Evolutionary conservation across 2,113 vertebrate species (phyloP).

Genomic region (Paraplagusia blochii): DNA sequence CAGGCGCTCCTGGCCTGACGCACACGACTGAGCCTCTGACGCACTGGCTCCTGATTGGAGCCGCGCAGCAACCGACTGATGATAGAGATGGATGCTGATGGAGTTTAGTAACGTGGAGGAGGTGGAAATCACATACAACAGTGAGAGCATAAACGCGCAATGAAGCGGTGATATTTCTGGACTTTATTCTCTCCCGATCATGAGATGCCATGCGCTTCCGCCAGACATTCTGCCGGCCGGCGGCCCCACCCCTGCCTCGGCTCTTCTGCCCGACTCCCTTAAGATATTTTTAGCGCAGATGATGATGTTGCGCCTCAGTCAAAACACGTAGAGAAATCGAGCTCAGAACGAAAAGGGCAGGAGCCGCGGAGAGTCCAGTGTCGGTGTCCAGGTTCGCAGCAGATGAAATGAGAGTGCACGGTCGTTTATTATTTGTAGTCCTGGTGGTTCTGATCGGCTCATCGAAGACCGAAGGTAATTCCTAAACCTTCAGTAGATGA

Average conservation of each 20-base stretch:
- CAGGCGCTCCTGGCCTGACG: slow-evolving; percentile 52
- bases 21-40: slow-evolving; percentile 54
- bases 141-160: neutral
- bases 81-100: neutral
- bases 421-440: slow-evolving; percentile 35
- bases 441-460: slow-evolving; percentile 51
- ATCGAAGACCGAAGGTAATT: slow-evolving; percentile 55
- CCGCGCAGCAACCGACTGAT: slow-evolving; percentile 10
- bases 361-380: slow-evolving; percentile 7
- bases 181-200: neutral
- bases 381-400: slow-evolving; percentile 14
- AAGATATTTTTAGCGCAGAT: slow-evolving; percentile 74
- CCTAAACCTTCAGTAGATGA: too few relatives aligned
- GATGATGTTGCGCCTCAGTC: slow-evolving; percentile 49
- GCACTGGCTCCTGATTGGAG: slow-evolving; percentile 55
- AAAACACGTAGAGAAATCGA: slow-evolving; percentile 68
- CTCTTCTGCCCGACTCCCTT: slow-evolving; percentile 66
- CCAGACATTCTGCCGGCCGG: slow-evolving; percentile 1
- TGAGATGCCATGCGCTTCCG: neutral
- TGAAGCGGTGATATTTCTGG: neutral
- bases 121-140: neutral
- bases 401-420: slow-evolving; percentile 50
- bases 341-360: slow-evolving; percentile 24
- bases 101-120: neutral
- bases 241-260: slow-evolving; percentile 62